These are phyloP conservation scores for Leucania comma DNA, from an alignment of 2,888 invertebrate species.

Conservation along the genomic window DNA sequence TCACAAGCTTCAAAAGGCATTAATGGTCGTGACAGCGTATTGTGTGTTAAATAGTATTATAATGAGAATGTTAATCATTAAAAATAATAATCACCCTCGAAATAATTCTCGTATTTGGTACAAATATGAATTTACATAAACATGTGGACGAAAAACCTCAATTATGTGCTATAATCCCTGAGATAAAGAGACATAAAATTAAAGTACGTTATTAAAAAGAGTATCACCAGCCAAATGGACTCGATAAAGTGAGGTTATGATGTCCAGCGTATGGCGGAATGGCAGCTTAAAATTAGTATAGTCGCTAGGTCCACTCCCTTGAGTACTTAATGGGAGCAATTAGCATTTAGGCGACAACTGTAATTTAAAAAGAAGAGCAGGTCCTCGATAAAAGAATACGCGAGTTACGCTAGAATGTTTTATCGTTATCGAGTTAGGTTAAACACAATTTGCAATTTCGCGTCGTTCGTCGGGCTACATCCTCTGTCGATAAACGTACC, in stretches of 20 bases:
- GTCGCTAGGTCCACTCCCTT: conserved; percentile 69
- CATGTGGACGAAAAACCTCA: conserved; percentile 79
- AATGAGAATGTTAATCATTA: conserved; percentile 46
- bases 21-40: conserved; percentile 47
- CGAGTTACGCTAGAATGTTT: conserved; percentile 64
- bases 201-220: conserved; percentile 88
- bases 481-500: conserved; percentile 79
- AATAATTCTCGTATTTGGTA: conserved; percentile 54
- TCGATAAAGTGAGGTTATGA: conserved; percentile 85
- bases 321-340: conserved; percentile 66
- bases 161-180: conserved; percentile 81
- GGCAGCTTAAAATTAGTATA: conserved; percentile 80
- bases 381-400: conserved; percentile 46
- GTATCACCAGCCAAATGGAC: conserved; percentile 85
- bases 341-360: conserved; percentile 64
- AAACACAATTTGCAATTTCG: conserved; percentile 84
- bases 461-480: conserved; percentile 77
- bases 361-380: conserved; percentile 61
- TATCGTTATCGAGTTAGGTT: conserved; percentile 79
- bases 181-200: conserved; percentile 87
- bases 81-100: conserved; percentile 51
- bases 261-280: conserved; percentile 82
- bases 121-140: conserved; percentile 69
- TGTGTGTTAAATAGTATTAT: conserved; percentile 43
- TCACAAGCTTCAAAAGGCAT: conserved; percentile 43